phyloP scores from a whole-genome alignment of 2,797 vertebrate species.

The Emys orbicularis region DNA sequence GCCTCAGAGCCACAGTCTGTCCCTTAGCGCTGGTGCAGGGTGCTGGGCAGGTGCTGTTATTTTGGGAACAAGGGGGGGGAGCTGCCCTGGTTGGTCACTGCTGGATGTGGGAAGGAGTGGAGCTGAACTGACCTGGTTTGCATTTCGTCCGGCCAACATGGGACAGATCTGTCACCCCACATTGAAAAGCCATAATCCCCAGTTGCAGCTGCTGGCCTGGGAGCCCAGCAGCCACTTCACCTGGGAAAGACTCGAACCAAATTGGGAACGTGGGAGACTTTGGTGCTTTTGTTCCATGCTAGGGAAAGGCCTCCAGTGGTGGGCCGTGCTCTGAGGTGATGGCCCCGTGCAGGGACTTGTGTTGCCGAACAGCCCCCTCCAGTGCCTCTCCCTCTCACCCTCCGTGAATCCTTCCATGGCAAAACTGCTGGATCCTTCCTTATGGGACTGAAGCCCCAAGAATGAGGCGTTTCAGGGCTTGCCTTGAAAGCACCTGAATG shows the following conservation, averaged over 20 bases:
- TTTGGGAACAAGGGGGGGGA: background rate
- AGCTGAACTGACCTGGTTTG: background rate
- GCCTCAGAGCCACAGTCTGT: background rate
- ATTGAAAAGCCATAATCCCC: background rate
- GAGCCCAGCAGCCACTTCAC: rapidly evolving
- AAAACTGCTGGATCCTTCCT: background rate
- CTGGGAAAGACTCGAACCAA: background rate
- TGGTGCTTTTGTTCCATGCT: rapidly evolving
- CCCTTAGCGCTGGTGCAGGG: background rate
- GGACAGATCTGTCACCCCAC: background rate
- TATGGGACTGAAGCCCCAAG: background rate
- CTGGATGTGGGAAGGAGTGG: background rate
- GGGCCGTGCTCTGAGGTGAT: background rate
- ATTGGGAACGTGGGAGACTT: rapidly evolving
- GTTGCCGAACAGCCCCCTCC: background rate
- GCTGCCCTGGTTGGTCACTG: rapidly evolving
- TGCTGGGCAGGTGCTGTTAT: background rate
- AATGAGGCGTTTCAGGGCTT: background rate
- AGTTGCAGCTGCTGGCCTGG: background rate
- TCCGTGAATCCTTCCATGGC: background rate
- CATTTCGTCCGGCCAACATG: background rate
- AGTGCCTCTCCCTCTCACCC: background rate
- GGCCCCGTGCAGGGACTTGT: background rate
- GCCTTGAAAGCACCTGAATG: background rate
- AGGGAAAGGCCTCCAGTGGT: background rate